These are phyloP conservation scores for Sebastes itinus DNA, from an alignment of 2,797 vertebrate genomes.

Conservation along the genomic window DNA sequence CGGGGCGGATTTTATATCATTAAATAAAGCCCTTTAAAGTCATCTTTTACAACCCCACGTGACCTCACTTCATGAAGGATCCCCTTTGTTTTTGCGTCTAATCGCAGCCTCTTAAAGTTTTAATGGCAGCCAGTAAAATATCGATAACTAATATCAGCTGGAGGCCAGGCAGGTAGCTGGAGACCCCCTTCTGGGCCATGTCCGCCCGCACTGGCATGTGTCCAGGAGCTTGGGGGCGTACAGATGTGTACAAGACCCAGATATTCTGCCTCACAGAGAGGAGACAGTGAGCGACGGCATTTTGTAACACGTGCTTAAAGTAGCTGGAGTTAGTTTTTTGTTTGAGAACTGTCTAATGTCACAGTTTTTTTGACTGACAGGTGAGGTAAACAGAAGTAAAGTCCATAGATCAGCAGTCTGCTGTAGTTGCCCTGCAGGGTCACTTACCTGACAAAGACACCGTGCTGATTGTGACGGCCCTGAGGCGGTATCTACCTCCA, in stretches of 20 bases:
- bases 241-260: slow-evolving; percentile 49
- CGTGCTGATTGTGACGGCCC: slow-evolving; percentile 62
- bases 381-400: slow-evolving; percentile 54
- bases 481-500: slow-evolving; percentile 55
- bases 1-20: slow-evolving; percentile 64
- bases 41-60: slow-evolving; percentile 69
- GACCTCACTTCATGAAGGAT: slow-evolving; percentile 67
- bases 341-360: slow-evolving; percentile 18
- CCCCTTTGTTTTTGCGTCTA: slow-evolving; percentile 76
- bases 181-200: slow-evolving; percentile 52
- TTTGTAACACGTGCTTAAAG: background rate
- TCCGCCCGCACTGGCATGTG: slow-evolving; percentile 49
- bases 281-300: background rate
- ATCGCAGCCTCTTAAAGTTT: slow-evolving; percentile 76
- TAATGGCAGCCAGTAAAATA: slow-evolving; percentile 75
- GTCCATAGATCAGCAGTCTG: slow-evolving; percentile 59
- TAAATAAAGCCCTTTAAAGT: slow-evolving; percentile 73
- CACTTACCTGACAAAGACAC: slow-evolving; percentile 64
- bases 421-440: slow-evolving; percentile 32
- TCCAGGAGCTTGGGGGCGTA: slow-evolving; percentile 32
- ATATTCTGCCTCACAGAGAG: slow-evolving; percentile 9
- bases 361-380: slow-evolving; percentile 42
- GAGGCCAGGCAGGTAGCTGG: slow-evolving; percentile 46
- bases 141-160: slow-evolving; percentile 80
- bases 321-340: background rate